A percentile compares a stretch with the other conserved stretches of the same genome.
phyloP scores from a whole-genome alignment of 2,113 vertebrate species.

The Neolamprologus falcicula region DNA sequence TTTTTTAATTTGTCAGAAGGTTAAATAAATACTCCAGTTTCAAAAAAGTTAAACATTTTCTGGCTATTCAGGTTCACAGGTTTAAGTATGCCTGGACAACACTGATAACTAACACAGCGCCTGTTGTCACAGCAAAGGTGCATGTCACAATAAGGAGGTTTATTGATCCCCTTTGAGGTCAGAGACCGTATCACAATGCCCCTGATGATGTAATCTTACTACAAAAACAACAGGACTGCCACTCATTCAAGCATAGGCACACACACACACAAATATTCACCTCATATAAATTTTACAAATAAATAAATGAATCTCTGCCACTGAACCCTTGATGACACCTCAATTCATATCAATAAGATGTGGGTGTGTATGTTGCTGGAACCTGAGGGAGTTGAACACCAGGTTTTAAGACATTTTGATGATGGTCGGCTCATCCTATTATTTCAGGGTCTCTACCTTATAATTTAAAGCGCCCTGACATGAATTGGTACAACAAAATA shows the following conservation, averaged over 20 bases:
- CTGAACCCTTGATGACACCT: background rate
- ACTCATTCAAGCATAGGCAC: background rate
- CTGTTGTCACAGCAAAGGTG: background rate
- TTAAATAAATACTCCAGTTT: background rate
- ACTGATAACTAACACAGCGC: background rate
- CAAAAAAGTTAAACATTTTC: background rate
- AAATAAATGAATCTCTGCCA: background rate
- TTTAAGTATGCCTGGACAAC: background rate
- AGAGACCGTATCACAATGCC: background rate
- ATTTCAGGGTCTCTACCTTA: background rate
- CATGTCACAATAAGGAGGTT: background rate
- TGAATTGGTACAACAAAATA: background rate
- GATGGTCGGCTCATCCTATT: rapidly evolving
- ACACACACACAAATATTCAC: background rate
- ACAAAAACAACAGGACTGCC: background rate
- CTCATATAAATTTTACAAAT: background rate
- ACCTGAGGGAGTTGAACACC: rapidly evolving
- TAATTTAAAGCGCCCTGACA: rapidly evolving
- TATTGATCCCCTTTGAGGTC: background rate
- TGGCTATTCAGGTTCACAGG: background rate
- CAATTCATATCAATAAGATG: rapidly evolving
- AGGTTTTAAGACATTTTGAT: background rate
- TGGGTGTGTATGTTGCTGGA: rapidly evolving
- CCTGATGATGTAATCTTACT: background rate
- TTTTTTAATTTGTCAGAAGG: background rate